Evolutionary conservation across 1,140 invertebrate genomes (phyloP), one percentile per base, ranked within the genome.

Genomic region (Agrypnia vestita): DNA sequence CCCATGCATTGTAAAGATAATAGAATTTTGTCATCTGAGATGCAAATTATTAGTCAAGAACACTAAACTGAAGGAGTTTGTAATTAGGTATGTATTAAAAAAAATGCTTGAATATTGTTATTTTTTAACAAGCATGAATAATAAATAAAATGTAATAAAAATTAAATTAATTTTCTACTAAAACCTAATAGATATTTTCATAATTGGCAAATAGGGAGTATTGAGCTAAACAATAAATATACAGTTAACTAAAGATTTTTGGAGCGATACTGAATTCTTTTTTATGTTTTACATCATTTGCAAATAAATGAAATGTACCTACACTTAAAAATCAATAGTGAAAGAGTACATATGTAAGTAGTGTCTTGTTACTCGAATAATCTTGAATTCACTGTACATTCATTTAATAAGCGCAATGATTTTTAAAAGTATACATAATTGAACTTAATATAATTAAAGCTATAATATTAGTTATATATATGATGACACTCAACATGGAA

Each of bases 181-280:
- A 64, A 64, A 64, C 11, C 35, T 64, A 64, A 35, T 51, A 13
- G 49, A 51, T 51, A 51, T 35, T 64, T 64, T 64, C 35, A 73
- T 73, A 73, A 73, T 73, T 73, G 69, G 69, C 69, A 73, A 71
- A 73, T 73, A 73, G 69, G 69, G 69, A 73, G 69, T 73, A 53
- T 35, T 73, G 51, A 73, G 51, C 51, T 73, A 73, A 21, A 49
- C 46, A 69, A 69, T 69, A n/a, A 46, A 69, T 69, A 69, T 69
- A 69, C 43, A 69, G 44, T 47, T 11, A 69, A 25, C 13, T 17
- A 55, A 0, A 49, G 15, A 12, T 71, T 19, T 15, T 71, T 15
- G 7, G 35, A 19, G 67, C 4, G 64, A 46, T 4, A 47, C 15
- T 69, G 1, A 46, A n/a, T 46, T 62, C 7, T 21, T 10, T n/a